Evolutionary conservation across 2,797 vertebrate species (phyloP).

Genomic region (Pseudochromis fuscus): DNA sequence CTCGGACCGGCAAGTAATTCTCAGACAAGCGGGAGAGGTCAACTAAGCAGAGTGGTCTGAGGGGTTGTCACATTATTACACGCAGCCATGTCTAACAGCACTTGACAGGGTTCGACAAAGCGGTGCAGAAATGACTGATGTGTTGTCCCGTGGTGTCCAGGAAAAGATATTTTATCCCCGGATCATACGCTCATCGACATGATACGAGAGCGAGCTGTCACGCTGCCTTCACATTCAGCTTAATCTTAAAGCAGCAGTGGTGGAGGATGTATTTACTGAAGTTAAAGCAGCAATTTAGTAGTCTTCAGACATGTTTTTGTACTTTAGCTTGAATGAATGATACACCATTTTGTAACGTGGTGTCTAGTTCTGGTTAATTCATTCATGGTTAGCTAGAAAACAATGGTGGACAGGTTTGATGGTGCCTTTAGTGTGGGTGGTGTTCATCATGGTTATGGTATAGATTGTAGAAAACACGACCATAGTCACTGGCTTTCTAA

Average conservation of each 20-base stretch:
- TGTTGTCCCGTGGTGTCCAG: slow-evolving; percentile 1
- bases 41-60: slow-evolving; percentile 45
- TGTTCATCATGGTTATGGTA: too few relatives aligned
- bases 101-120: slow-evolving; percentile 44
- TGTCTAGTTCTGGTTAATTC: not conserved
- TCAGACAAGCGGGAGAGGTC: slow-evolving; percentile 49
- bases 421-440: too few relatives aligned
- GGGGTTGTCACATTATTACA: slow-evolving; percentile 50
- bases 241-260: not conserved
- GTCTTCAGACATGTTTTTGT: too few relatives aligned
- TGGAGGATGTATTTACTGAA: not conserved
- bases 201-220: not conserved
- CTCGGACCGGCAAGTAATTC: slow-evolving; percentile 25
- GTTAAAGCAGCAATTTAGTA: too few relatives aligned
- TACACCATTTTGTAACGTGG: not conserved
- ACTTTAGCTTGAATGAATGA: not conserved
- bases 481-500: too few relatives aligned
- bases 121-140: slow-evolving; percentile 23
- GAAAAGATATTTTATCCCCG: slow-evolving; percentile 11
- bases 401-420: too few relatives aligned
- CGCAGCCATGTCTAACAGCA: slow-evolving; percentile 43
- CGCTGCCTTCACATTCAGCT: not conserved
- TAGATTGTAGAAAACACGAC: too few relatives aligned
- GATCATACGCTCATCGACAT: not conserved
- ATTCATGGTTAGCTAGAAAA: too few relatives aligned